These are phyloP conservation scores for Stictocephala bisonia DNA, from an alignment of 2,888 invertebrate species.

Conservation along the genomic window DNA sequence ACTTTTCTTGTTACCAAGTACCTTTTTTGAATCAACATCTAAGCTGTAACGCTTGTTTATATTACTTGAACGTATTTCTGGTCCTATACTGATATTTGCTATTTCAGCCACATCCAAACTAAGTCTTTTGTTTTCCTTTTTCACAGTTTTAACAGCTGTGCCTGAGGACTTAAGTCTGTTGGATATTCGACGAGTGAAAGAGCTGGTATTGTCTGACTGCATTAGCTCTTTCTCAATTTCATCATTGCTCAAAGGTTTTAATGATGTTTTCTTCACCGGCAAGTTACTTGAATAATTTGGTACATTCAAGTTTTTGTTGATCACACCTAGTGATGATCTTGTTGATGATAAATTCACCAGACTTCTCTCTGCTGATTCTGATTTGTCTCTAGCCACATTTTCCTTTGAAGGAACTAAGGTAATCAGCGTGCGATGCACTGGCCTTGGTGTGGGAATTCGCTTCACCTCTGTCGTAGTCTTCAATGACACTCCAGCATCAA, in stretches of 20 bases:
- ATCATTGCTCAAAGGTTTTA: slow-evolving; percentile 13
- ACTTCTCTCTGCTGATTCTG: too few relatives aligned
- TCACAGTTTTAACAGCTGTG: neutral
- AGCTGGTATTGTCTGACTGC: neutral
- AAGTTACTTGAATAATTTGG: neutral
- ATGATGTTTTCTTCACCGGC: slow-evolving; percentile 8
- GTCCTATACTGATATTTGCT: neutral
- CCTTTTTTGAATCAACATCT: slow-evolving; percentile 33
- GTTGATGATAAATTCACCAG: neutral
- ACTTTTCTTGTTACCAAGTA: slow-evolving; percentile 15
- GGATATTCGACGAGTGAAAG: neutral
- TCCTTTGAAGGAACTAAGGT: neutral
- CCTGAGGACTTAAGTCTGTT: neutral
- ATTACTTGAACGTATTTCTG: slow-evolving; percentile 11
- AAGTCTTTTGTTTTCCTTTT: slow-evolving; percentile 38
- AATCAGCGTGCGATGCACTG: neutral
- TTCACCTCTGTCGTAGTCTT: slow-evolving; percentile 18
- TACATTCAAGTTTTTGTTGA: neutral
- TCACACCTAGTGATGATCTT: neutral
- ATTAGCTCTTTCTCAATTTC: slow-evolving; percentile 30
- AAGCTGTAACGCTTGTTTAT: slow-evolving; percentile 38
- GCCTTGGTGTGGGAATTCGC: slow-evolving; percentile 31
- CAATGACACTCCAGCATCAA: slow-evolving; percentile 32
- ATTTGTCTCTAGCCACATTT: too few relatives aligned
- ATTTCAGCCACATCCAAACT: slow-evolving; percentile 32